These are phyloP conservation scores for Drosophila borealis DNA, from an alignment of 2,888 invertebrate species.

Conservation along the genomic window DNA sequence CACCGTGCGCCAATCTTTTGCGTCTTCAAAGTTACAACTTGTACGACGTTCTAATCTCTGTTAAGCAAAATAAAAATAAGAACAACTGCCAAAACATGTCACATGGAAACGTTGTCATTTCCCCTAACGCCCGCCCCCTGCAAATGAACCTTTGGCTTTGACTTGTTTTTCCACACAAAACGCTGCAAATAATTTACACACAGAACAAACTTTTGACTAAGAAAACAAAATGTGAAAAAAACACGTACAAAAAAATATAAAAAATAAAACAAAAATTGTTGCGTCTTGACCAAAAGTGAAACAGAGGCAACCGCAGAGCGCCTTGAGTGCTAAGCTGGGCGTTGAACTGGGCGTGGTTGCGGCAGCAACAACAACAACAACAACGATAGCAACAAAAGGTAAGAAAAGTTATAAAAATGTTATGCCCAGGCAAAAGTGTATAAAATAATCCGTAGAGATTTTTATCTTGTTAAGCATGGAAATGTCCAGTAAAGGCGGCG, in stretches of 20 bases:
- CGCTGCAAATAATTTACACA: conserved; percentile 78
- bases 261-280: conserved; percentile 23
- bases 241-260: conserved; percentile 26
- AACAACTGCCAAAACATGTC: conserved; percentile 77
- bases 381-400: conserved; percentile 47
- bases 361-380: conserved; percentile 10
- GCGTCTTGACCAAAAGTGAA: conserved; percentile 69
- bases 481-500: conserved; percentile 56
- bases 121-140: background rate
- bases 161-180: conserved; percentile 69
- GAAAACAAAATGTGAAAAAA: conserved; percentile 42
- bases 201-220: conserved; percentile 69
- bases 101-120: conserved; percentile 51
- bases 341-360: conserved; percentile 62
- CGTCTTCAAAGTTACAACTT: conserved; percentile 73
- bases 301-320: conserved; percentile 66
- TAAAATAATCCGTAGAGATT: conserved; percentile 78
- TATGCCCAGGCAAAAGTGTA: conserved; percentile 66
- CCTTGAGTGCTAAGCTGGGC: conserved; percentile 66
- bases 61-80: conserved; percentile 50
- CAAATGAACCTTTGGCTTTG: conserved; percentile 58
- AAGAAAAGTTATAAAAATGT: conserved; percentile 71
- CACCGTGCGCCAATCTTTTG: conserved; percentile 55
- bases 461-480: conserved; percentile 79
- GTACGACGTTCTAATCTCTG: conserved; percentile 75